These are phyloP conservation scores for Ormia ochracea DNA, from an alignment of 2,888 invertebrate species.

Conservation along the genomic window DNA sequence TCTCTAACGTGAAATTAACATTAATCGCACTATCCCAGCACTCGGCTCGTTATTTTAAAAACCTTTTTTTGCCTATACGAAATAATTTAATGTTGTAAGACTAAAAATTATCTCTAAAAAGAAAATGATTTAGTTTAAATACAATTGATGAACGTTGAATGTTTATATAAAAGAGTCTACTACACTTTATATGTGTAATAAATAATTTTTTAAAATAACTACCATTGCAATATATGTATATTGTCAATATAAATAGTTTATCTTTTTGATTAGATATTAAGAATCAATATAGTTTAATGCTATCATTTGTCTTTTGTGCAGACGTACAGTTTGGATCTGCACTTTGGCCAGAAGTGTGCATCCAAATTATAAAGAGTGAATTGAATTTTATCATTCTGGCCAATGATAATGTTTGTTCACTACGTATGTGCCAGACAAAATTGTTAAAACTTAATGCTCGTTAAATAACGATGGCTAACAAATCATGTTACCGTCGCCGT, in stretches of 20 bases:
- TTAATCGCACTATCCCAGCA: neutral
- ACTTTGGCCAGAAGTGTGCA: slow-evolving; percentile 50
- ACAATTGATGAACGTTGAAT: no score
- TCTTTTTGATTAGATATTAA: neutral
- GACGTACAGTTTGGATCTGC: neutral
- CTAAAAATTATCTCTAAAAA: neutral
- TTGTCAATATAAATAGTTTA: neutral
- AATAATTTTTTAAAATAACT: slow-evolving; percentile 37
- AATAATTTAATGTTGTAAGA: slow-evolving; percentile 26
- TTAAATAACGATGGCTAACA: neutral
- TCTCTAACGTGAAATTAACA: neutral
- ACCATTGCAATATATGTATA: no score
- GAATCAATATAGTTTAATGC: neutral
- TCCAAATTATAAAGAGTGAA: neutral
- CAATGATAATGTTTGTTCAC: slow-evolving; percentile 17
- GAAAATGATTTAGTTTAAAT: neutral
- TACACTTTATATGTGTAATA: slow-evolving; percentile 27
- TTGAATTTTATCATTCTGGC: slow-evolving; percentile 37
- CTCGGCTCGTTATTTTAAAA: neutral
- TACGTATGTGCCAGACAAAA: neutral
- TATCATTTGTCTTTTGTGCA: slow-evolving; percentile 1
- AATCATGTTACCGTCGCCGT: no score
- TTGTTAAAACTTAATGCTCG: neutral
- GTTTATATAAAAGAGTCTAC: neutral
- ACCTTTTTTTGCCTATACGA: neutral